Base-by-base conservation (phyloP, 2,888 invertebrate species). In the Xylophagus ater region DNA sequence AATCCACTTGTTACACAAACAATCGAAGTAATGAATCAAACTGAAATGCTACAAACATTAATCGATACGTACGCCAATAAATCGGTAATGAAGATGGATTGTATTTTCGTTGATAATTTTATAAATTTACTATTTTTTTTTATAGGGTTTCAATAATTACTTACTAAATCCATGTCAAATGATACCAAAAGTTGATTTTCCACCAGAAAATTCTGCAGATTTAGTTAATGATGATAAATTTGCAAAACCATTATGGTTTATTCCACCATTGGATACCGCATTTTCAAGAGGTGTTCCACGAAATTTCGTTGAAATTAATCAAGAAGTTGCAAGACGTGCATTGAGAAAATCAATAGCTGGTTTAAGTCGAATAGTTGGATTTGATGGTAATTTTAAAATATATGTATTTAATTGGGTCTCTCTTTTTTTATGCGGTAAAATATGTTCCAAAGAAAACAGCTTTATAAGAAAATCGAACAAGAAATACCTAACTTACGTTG, bases 11-110 rank as follows among this genome's bases (percentile, higher is more conserved):
- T 64, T 3, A 62, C 62, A 8, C 64, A 64, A 52, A 63, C 63
- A 5, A 58, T 64, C 21, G 64, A 64, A 49, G 61, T 64, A 13
- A 64, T 64, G 62, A 61, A 64, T 33, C 63, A 64, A 48, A 62
- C 62, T 1, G 64, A 64, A 47, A 55, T 62, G 51, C 48, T 64
- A 17, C 60, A 60, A 35, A 59, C 59, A 1, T 50, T 64, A 3
- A 63, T 63, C 19, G 64, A 64, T 41, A 61, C 61, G 0, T 64
- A 62, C 33, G 59, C 61, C 1, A 62, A 59, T 34, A 62, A 62
- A 51, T 59, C 62, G 36, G 62, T 58, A 51, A 48, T 10, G 13
- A 24, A 4, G n/a, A 14, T 20, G 20, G 14, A 12, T 17, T 26
- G 17, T 20, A 19, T 23, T 29, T 15, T 28, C 12, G 9, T 8